Conservation (phyloP, 2,113 vertebrate genomes). For the Isichthys henryi region DNA sequence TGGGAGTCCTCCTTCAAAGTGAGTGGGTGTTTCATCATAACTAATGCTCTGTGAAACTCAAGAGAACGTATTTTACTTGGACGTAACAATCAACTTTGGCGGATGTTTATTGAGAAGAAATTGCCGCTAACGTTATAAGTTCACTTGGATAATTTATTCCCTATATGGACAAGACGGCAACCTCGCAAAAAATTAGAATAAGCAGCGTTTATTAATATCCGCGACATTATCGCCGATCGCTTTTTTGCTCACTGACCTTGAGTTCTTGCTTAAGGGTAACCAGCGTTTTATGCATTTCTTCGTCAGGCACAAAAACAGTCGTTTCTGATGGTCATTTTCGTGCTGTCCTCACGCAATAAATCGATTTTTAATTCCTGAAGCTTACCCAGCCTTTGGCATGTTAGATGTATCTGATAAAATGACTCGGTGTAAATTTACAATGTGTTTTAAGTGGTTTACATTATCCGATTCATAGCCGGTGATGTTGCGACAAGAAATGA, state of each 20-base stretch:
- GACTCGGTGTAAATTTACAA: not conserved
- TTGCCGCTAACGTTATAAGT: not conserved
- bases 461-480: not conserved
- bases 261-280: not conserved
- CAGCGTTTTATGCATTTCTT: not conserved
- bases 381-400: not conserved
- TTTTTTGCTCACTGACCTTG: slow-evolving; percentile 9
- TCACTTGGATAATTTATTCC: not conserved
- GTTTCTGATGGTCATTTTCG: not conserved
- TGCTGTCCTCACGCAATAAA: not conserved
- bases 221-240: not conserved
- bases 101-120: not conserved
- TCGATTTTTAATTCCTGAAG: not conserved
- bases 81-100: not conserved
- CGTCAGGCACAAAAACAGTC: not conserved
- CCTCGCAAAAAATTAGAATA: not conserved
- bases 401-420: not conserved
- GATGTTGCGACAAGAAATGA: not conserved
- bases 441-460: not conserved
- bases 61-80: not conserved
- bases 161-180: not conserved
- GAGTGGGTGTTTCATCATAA: not conserved
- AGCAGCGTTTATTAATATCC: not conserved
- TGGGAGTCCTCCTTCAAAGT: not conserved
- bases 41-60: not conserved